Evolutionary conservation across 2,113 vertebrate species (phyloP), one percentile per base, ranked within the genome.

Genomic region (Xenopus borealis): DNA sequence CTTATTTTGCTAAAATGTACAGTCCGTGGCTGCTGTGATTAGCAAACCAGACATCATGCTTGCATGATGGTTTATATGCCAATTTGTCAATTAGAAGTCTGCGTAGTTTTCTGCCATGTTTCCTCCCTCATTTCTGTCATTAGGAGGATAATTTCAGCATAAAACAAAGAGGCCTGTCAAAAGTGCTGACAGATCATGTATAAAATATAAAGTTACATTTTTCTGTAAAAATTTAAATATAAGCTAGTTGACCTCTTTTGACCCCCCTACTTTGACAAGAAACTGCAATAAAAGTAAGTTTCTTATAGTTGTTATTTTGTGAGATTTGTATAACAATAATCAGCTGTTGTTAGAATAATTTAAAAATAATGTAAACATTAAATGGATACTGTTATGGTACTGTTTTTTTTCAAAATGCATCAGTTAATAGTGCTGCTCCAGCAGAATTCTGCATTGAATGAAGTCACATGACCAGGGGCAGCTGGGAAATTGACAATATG

Each of bases 61-160:
- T 62, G 46, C 12, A 69, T 27, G 59, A 77, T 40, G 33, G 33
- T 44, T 77, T 70, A 77, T 57, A 46, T 63, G 44, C 46, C 61
- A 70, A 64, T 77, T 70, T 69, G 46, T 19, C 46, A 62, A 69
- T 75, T 69, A 55, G 30, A 76, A 77, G 59, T 23, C 58, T 75
- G 46, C 27, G 57, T 19, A 61, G 14, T 67, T 75, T 66, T 53
- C 64, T 61, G 44, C 66, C 52, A 63, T 30, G 30, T 30, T 63
- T 55, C 58, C 62, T 76, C 30, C 66, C n/a, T 76, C 58, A 46
- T 52, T 77, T 47, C 23, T 18, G 59, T 64, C 74, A 70, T 77
- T 45, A 14, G 53, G 58, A 76, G 58, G 47, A 77, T 64, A 70
- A 70, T 69, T 64, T 12, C 30, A 20, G 23, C 30, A 50, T 69